Base-by-base conservation (phyloP, 2,888 invertebrate genomes). In the Mesorhabditis belari region DNA sequence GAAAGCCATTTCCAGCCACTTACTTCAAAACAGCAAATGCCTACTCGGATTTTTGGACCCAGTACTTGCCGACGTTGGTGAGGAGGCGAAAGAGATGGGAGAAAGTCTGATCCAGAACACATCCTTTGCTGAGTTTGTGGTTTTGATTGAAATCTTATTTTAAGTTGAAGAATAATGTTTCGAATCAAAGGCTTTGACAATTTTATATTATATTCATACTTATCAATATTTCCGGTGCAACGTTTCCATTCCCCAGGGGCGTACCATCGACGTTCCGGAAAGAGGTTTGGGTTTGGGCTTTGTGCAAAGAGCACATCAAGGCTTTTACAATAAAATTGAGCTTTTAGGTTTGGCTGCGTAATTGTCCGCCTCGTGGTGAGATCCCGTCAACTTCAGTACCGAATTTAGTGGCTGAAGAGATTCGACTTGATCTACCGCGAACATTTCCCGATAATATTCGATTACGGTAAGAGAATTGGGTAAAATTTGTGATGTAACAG, bases 391-490 rank as follows among this genome's bases (percentile, higher is more conserved):
- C 44, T 28, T 55, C 60, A 28, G 67, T 71, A 50, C 64, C 71
- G 9, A 62, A 66, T 44, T 64, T 64, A 2, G 65, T 68, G 3
- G 62, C 68, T 24, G 65, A 70, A 35, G 60, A 67, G 5, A 72
- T 72, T 5, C 59, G 59, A 44, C 57, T 70, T 44, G 71, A 72
- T 60, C 64, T 72, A 19, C 69, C 67, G n/a, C 58, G 71, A 56
- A 72, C 71, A 9, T 72, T 72, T 55, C 71, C 71, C 0, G 71
- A 72, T 52, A 72, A 72, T 50, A 60, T 55, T 35, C 63, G 60
- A 21, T 53, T 72, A 23, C 62, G 61, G 56, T 52, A 57, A 9
- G 65, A 66, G 21, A 57, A 12, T 59, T 61, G 12, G 26, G 55
- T 28, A 19, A 28, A n/a, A n/a, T n/a, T n/a, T n/a, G n/a, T n/a